Evolutionary conservation across 1,140 invertebrate genomes (phyloP).

Genomic region (Lasioglossum albipes): DNA sequence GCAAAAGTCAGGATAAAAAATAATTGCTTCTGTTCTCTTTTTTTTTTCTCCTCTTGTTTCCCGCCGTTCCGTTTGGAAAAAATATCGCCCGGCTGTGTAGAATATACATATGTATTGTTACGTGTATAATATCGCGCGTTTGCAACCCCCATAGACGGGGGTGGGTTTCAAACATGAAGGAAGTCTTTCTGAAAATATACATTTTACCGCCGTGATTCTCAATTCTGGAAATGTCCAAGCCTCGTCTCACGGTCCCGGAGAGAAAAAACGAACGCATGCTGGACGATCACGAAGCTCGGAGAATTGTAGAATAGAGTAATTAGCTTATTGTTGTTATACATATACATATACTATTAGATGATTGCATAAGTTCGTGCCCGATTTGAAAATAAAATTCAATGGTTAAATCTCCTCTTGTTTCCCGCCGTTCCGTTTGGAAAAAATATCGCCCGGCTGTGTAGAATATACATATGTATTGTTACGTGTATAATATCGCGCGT

Average conservation of each 20-base stretch:
- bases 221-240: conserved; percentile 28
- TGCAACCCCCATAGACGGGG: not conserved
- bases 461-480: conserved; percentile 6
- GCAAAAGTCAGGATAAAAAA: conserved; percentile 38
- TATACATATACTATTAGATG: no score
- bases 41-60: no score
- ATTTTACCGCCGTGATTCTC: conserved; percentile 15
- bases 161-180: conserved; percentile 2
- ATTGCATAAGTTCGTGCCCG: no score
- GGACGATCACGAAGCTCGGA: conserved; percentile 2
- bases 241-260: not conserved
- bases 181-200: conserved; percentile 42
- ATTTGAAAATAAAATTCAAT: no score
- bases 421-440: conserved; percentile 8
- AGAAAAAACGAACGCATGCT: not conserved
- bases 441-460: conserved; percentile 15
- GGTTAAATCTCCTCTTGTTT: no score
- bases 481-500: no score
- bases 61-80: conserved; percentile 11
- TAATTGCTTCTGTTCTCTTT: conserved; percentile 27
- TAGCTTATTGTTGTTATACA: not conserved
- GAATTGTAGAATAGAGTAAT: not conserved
- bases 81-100: conserved; percentile 17
- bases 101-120: not conserved
- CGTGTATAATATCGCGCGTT: no score